These are phyloP conservation scores for Ciconia boyciana DNA, from an alignment of 2,113 vertebrate species.

Conservation along the genomic window DNA sequence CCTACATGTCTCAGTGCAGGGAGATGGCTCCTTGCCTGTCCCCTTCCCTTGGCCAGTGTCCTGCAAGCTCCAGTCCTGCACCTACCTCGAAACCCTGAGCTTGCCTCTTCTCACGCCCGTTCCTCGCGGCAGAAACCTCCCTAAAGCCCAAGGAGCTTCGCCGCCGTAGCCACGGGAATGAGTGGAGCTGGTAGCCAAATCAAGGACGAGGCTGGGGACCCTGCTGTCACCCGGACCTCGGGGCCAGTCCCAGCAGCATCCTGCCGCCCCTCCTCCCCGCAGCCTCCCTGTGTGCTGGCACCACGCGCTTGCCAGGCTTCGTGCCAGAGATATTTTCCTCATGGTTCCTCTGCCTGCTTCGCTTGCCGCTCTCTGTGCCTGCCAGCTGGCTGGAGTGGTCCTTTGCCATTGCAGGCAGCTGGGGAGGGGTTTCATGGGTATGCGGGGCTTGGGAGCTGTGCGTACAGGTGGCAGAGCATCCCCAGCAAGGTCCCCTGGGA, in stretches of 20 bases:
- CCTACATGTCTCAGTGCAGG: neutral
- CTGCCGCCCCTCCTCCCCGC: neutral
- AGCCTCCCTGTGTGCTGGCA: neutral
- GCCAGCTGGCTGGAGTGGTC: slow-evolving; percentile 55
- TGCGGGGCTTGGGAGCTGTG: neutral
- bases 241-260: neutral
- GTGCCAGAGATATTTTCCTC: slow-evolving; percentile 33
- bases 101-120: fast-evolving
- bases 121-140: neutral
- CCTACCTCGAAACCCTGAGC: neutral
- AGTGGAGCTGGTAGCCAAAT: neutral
- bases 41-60: neutral
- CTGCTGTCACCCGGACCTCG: neutral
- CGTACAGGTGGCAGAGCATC: slow-evolving; percentile 15
- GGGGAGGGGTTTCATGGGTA: slow-evolving; percentile 20
- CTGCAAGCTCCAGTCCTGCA: neutral
- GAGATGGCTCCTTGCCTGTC: neutral
- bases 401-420: slow-evolving; percentile 11
- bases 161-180: fast-evolving
- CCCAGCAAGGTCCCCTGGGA: neutral
- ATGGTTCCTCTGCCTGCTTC: slow-evolving; percentile 22
- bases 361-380: neutral
- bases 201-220: neutral
- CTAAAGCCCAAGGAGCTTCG: neutral
- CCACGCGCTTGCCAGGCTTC: neutral